Evolutionary conservation across 92 coral and sea anemone genomes (phyloP).

Genomic region (Parazoanthus atlanticus): DNA sequence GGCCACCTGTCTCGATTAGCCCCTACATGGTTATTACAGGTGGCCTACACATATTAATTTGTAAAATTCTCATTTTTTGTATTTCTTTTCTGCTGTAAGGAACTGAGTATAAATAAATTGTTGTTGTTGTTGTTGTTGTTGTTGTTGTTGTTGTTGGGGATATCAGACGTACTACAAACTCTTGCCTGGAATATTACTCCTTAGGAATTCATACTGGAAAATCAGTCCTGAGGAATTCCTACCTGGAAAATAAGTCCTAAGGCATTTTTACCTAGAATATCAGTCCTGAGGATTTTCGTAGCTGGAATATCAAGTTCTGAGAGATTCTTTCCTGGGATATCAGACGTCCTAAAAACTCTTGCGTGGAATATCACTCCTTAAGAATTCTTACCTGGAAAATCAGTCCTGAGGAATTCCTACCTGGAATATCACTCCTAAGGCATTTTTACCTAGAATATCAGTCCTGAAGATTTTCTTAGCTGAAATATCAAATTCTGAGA

Average conservation of each 20-base stretch:
- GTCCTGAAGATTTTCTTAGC: neutral
- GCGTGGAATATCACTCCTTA: too few relatives aligned
- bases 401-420: conserved; percentile 40
- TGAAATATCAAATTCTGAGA: neutral
- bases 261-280: neutral
- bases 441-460: neutral
- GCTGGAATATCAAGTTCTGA: too few relatives aligned
- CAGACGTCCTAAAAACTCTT: neutral
- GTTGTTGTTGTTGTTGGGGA: too few relatives aligned
- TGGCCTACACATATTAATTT: too few relatives aligned
- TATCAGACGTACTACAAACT: neutral
- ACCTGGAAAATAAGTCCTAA: neutral
- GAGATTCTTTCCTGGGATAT: neutral
- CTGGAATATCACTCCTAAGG: neutral
- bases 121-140: too few relatives aligned
- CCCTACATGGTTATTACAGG: too few relatives aligned
- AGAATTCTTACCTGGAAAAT: conserved; percentile 28
- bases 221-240: conserved; percentile 41
- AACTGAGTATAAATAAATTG: too few relatives aligned
- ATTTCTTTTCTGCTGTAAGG: too few relatives aligned
- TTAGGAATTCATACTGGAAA: conserved; percentile 20
- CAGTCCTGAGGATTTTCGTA: neutral
- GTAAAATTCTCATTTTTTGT: too few relatives aligned
- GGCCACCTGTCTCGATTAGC: too few relatives aligned
- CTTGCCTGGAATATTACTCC: too few relatives aligned